These are phyloP conservation scores for Eulemur rufifrons DNA, from an alignment of 2,113 vertebrate species.

Conservation along the genomic window DNA sequence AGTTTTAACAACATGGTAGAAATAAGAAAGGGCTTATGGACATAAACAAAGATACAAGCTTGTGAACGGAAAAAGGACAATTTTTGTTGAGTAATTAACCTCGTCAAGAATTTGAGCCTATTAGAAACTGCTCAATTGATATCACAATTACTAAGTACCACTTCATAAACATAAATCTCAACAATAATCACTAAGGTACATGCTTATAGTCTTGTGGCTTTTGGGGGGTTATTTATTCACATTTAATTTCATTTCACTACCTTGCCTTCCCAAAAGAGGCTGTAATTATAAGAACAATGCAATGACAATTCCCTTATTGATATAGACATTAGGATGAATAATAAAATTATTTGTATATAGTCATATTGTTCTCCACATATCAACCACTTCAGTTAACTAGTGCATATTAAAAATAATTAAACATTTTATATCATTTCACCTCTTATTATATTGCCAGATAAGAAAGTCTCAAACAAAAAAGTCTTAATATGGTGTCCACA, in stretches of 20 bases:
- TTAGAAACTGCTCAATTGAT: constrained; percentile 21
- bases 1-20: constrained; percentile 61
- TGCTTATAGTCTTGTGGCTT: not conserved
- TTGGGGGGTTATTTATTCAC: not conserved
- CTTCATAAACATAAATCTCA: not conserved
- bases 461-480: not conserved
- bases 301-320: not conserved
- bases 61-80: constrained; percentile 11
- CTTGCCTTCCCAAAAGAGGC: not conserved
- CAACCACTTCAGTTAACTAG: not conserved
- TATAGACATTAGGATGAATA: not conserved
- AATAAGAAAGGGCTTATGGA: constrained; percentile 64
- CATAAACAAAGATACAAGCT: constrained; percentile 56
- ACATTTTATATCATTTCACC: not conserved
- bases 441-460: not conserved
- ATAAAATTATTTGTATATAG: not conserved
- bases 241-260: not conserved
- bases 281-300: not conserved
- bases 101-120: not conserved
- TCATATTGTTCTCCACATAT: not conserved
- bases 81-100: constrained; percentile 65
- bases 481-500: not conserved
- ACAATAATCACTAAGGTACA: constrained; percentile 12
- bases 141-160: constrained; percentile 19
- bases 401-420: not conserved